These are phyloP conservation scores for Oscheius myriophilus DNA, from an alignment of 2,888 invertebrate species.

Conservation along the genomic window DNA sequence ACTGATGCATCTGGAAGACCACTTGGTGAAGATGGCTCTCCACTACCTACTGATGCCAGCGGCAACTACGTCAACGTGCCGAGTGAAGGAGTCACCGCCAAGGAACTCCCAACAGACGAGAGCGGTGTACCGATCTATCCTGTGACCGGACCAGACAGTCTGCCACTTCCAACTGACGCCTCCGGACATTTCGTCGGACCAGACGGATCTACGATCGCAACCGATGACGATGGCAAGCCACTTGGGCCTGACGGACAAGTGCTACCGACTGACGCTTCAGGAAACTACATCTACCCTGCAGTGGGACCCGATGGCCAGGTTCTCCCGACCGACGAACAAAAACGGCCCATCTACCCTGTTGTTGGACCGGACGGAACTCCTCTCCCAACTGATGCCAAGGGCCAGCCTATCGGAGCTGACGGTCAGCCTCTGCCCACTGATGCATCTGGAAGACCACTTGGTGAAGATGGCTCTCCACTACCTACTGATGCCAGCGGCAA, in stretches of 20 bases:
- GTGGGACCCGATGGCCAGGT: slow-evolving; percentile 33
- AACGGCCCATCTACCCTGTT: slow-evolving; percentile 37
- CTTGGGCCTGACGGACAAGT: slow-evolving; percentile 43
- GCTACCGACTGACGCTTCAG: slow-evolving; percentile 40
- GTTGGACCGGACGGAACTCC: slow-evolving; percentile 42
- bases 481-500: slow-evolving; percentile 38
- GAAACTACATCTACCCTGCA: slow-evolving; percentile 35
- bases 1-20: slow-evolving; percentile 29
- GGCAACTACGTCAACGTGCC: slow-evolving; percentile 34
- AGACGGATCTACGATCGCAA: slow-evolving; percentile 37
- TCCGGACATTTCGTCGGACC: slow-evolving; percentile 29
- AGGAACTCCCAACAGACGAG: slow-evolving; percentile 34
- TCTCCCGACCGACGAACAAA: slow-evolving; percentile 30
- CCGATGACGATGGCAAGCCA: slow-evolving; percentile 46
- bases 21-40: slow-evolving; percentile 43
- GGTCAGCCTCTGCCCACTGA: slow-evolving; percentile 31
- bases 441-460: slow-evolving; percentile 33
- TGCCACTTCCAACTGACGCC: slow-evolving; percentile 33
- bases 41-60: slow-evolving; percentile 42
- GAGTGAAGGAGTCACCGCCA: not conserved
- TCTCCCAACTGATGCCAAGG: slow-evolving; percentile 40
- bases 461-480: slow-evolving; percentile 35
- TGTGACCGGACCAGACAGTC: slow-evolving; percentile 33
- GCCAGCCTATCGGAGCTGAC: slow-evolving; percentile 32
- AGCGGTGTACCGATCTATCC: slow-evolving; percentile 38